Evolutionary conservation across 2,797 vertebrate species (phyloP).

Genomic region (Tragelaphus eurycerus): DNA sequence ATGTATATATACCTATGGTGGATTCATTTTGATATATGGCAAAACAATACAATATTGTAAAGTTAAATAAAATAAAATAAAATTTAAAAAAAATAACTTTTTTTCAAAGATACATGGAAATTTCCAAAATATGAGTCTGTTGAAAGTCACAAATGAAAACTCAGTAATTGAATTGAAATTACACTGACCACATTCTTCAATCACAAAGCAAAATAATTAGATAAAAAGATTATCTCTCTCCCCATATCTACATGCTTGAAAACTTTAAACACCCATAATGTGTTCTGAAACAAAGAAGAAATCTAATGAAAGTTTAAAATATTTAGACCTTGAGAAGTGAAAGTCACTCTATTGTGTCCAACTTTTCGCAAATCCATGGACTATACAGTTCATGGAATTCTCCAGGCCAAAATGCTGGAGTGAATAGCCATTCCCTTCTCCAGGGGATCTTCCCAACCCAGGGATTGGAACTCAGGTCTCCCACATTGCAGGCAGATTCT

Average conservation of each 20-base stretch:
- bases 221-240: neutral
- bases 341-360: neutral
- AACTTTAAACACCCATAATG: neutral
- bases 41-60: too few species aligned
- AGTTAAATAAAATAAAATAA: too few species aligned
- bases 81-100: neutral
- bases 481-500: neutral
- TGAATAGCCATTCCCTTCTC: neutral
- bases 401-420: neutral
- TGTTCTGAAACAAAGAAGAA: neutral
- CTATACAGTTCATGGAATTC: neutral
- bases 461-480: neutral
- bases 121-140: neutral
- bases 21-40: too few species aligned
- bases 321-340: neutral
- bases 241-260: neutral
- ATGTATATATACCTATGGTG: too few species aligned
- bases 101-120: neutral
- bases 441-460: neutral
- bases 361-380: neutral
- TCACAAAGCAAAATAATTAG: neutral
- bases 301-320: neutral
- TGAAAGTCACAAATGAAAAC: neutral
- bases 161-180: neutral
- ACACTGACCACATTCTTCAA: neutral